phyloP scores from a whole-genome alignment of 1,140 invertebrate genomes.

The Argopecten irradians region DNA sequence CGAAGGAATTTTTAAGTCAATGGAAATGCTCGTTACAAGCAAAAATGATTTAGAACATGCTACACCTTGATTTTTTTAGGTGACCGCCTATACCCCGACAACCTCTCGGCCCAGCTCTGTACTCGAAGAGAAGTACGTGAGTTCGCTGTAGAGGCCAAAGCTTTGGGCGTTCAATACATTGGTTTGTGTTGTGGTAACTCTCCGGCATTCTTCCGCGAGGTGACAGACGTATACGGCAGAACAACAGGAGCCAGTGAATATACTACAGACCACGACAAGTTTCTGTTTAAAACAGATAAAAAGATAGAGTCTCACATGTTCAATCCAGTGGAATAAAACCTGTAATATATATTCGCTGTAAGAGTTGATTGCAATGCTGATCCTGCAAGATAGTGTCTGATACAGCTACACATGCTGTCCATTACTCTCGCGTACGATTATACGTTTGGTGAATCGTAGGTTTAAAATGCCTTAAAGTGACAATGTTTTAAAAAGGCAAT shows the following conservation, averaged over 20 bases:
- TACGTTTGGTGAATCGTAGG: no score
- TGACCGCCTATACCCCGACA: background rate
- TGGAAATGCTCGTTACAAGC: no score
- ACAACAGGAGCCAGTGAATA: slow-evolving; percentile 56
- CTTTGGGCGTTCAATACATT: slow-evolving; percentile 63
- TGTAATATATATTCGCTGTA: no score
- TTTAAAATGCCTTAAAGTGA: no score
- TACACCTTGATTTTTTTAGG: no score
- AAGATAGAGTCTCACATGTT: background rate
- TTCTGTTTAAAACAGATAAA: background rate
- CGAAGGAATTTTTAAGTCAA: no score
- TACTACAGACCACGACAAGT: slow-evolving; percentile 24
- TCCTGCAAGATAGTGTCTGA: no score
- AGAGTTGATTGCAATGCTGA: no score
- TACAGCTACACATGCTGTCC: no score
- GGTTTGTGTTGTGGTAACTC: slow-evolving; percentile 68
- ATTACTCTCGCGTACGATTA: no score
- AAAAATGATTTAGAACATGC: no score
- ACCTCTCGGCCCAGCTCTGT: slow-evolving; percentile 43
- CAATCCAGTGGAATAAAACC: background rate
- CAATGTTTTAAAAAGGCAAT: no score
- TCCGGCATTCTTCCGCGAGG: slow-evolving; percentile 52
- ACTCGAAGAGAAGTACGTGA: slow-evolving; percentile 52
- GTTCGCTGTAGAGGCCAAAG: slow-evolving; percentile 57
- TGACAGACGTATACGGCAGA: slow-evolving; percentile 60